phyloP scores from a whole-genome alignment of 1,140 invertebrate species.

The Homarus americanus region DNA sequence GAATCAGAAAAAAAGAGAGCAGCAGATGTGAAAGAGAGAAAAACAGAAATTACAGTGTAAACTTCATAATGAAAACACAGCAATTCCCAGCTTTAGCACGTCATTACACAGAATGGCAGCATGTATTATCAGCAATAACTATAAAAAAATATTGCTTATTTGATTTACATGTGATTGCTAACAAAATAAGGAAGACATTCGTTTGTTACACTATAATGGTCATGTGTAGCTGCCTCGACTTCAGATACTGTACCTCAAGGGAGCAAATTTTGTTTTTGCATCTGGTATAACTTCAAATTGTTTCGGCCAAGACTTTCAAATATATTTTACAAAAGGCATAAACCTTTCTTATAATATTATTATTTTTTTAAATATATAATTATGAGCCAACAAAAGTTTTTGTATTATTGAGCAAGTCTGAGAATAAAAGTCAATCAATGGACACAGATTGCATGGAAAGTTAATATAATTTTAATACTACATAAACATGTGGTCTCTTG shows the following conservation, averaged over 20 bases:
- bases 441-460: no score
- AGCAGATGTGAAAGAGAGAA: neutral
- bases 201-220: slow-evolving; percentile 28
- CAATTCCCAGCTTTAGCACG: slow-evolving; percentile 39
- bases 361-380: no score
- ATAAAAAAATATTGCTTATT: slow-evolving; percentile 32
- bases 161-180: slow-evolving; percentile 43
- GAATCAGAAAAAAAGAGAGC: neutral
- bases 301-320: no score
- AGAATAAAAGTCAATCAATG: no score
- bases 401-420: no score
- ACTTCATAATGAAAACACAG: slow-evolving; percentile 20
- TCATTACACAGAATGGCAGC: slow-evolving; percentile 33
- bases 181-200: slow-evolving; percentile 43
- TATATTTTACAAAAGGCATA: no score
- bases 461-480: neutral
- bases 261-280: neutral
- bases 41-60: neutral
- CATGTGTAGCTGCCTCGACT: slow-evolving; percentile 6
- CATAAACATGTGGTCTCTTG: neutral
- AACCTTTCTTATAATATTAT: no score
- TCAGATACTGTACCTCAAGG: neutral
- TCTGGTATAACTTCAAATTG: neutral
- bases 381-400: no score
- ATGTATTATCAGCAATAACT: slow-evolving; percentile 25